phyloP scores from a whole-genome alignment of 2,888 invertebrate genomes.

The Cetonia aurata region DNA sequence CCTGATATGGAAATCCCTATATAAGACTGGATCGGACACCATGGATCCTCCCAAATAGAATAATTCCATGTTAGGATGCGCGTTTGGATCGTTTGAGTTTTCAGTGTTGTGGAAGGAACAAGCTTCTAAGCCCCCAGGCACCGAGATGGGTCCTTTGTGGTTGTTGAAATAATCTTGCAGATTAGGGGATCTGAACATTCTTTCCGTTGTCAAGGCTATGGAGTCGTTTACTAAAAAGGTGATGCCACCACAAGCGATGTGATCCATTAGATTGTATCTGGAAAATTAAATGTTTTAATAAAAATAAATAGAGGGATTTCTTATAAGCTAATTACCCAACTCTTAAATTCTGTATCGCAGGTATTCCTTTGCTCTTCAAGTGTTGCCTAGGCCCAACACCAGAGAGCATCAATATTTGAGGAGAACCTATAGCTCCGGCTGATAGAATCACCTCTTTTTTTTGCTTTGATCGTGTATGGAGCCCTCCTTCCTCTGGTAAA shows the following conservation, averaged over 20 bases:
- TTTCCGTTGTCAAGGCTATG: constrained; percentile 63
- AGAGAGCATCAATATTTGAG: constrained; percentile 87
- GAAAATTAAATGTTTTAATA: background rate
- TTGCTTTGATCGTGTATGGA: constrained; percentile 66
- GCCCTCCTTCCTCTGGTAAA: constrained; percentile 68
- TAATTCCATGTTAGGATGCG: constrained; percentile 77
- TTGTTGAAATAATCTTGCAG: constrained; percentile 61
- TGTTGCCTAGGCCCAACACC: constrained; percentile 74
- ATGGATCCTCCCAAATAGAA: constrained; percentile 75
- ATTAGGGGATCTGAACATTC: constrained; percentile 56
- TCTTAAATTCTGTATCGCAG: constrained; percentile 72
- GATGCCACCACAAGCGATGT: constrained; percentile 75
- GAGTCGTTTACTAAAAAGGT: constrained; percentile 73
- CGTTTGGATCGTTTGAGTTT: constrained; percentile 70
- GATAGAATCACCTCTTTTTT: constrained; percentile 83
- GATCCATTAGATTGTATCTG: constrained; percentile 68
- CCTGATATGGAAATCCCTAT: constrained; percentile 67
- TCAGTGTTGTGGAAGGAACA: constrained; percentile 75
- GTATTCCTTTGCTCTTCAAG: constrained; percentile 69
- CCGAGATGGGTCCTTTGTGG: constrained; percentile 67
- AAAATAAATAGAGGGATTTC: no score
- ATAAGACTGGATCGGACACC: constrained; percentile 68
- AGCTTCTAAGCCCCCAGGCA: constrained; percentile 77
- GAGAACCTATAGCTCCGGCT: constrained; percentile 85
- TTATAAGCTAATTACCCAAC: constrained; percentile 68